phyloP scores from a whole-genome alignment of 2,888 invertebrate genomes.

The Cryptops parisi region DNA sequence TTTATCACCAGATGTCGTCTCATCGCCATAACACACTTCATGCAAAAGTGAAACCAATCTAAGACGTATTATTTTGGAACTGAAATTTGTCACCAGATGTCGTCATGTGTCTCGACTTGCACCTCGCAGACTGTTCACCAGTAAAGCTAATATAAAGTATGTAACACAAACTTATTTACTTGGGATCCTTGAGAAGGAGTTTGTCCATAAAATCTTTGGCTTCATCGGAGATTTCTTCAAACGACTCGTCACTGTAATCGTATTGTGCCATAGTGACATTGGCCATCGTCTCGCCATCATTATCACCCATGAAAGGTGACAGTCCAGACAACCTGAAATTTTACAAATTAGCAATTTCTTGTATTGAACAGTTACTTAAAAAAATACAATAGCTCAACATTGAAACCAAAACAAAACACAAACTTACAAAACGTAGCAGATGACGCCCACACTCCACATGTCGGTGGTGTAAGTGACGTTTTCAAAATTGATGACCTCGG shows the following conservation, averaged over 20 bases:
- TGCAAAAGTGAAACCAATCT: too few species aligned
- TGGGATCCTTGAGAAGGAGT: conserved; percentile 78
- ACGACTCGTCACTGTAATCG: conserved; percentile 95
- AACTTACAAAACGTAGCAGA: conserved; percentile 95
- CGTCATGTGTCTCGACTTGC: too few species aligned
- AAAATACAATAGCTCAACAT: neutral
- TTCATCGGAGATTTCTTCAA: conserved; percentile 81
- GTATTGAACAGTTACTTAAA: neutral
- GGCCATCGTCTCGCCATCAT: conserved; percentile 95
- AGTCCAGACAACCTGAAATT: conserved; percentile 60
- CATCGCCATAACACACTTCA: too few species aligned
- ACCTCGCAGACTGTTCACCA: too few species aligned
- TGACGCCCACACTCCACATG: conserved; percentile 98
- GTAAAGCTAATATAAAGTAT: too few species aligned
- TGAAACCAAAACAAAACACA: neutral
- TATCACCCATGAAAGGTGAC: conserved; percentile 97
- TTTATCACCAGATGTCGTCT: too few species aligned
- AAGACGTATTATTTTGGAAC: too few species aligned
- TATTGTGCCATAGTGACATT: conserved; percentile 95
- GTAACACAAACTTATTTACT: conserved; percentile 45
- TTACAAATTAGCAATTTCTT: neutral
- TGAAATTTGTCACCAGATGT: too few species aligned
- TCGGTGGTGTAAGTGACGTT: conserved; percentile 90
- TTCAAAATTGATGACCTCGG: conserved; percentile 98
- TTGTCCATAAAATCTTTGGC: conserved; percentile 92